Percentiles rank a stretch among this genome's conserved stretches.
Conservation (phyloP, 2,888 invertebrate genomes). For the Acleris sparsana region DNA sequence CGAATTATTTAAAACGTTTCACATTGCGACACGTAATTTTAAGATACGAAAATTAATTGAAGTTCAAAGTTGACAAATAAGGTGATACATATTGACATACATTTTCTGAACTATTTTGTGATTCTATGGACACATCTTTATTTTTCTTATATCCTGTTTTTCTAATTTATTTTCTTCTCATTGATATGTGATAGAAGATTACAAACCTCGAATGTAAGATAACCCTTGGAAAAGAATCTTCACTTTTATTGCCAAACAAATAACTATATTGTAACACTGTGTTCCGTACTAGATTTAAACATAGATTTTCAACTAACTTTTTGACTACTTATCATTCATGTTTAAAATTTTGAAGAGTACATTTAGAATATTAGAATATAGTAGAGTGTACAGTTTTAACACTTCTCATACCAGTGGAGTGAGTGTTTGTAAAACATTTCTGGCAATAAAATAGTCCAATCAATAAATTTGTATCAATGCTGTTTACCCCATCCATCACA, state of each 20-base stretch:
- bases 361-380: constrained; percentile 72
- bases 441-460: constrained; percentile 83
- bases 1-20: constrained; percentile 48
- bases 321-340: constrained; percentile 56
- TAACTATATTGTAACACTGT: constrained; percentile 55
- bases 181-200: constrained; percentile 74
- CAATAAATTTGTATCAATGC: constrained; percentile 48
- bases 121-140: constrained; percentile 68
- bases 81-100: constrained; percentile 79
- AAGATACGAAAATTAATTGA: constrained; percentile 73
- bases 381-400: constrained; percentile 77
- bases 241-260: constrained; percentile 59
- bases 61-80: constrained; percentile 81
- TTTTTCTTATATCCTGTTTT: constrained; percentile 72
- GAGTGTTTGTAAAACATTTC: constrained; percentile 81
- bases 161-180: constrained; percentile 78
- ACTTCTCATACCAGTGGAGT: constrained; percentile 63
- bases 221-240: constrained; percentile 70
- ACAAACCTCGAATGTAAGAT: constrained; percentile 78
- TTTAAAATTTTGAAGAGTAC: constrained; percentile 67
- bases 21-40: constrained; percentile 71
- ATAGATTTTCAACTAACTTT: constrained; percentile 71
- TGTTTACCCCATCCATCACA: constrained; percentile 15
- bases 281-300: constrained; percentile 60
- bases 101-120: constrained; percentile 76